Evolutionary conservation across 2,113 vertebrate species (phyloP), one percentile per base, ranked within the genome.

Genomic region (Cygnus atratus): DNA sequence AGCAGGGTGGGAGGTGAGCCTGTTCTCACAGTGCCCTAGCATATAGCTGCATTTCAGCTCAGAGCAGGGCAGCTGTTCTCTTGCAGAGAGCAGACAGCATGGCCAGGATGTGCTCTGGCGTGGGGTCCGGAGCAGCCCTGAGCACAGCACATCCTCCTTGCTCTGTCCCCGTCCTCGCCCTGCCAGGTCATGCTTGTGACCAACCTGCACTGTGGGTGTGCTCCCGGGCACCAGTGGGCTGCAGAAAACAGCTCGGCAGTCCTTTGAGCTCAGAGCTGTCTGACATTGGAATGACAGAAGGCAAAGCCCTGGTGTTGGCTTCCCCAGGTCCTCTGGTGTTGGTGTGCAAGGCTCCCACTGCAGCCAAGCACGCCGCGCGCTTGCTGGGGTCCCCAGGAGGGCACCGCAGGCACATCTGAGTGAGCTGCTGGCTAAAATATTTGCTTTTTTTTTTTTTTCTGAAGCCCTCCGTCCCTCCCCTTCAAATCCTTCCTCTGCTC

Each of bases 291-390:
- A 50, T 25, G 24, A 50, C 48, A 50, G 24, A 50, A 50, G 48
- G 48, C 22, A 5, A 50, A 24, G 48, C 50, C 24, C 24, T 52
- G 50, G 50, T 18, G 44, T 44, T 44, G 44, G 44, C 44, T 44
- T 44, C 44, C 44, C 16, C 44, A 17, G 18, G 44, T 44, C 44
- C 44, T 44, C 44, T 17, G 16, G 44, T 52, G 50, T 6, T 52
- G 24, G 50, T 2, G 0, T 62, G n/a, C 55, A 28, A 43, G 39
- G 54, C 17, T 54, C 14, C 22, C 4, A 5, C 31, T 0, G 3
- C 12, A 63, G 55, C 26, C 11, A 22, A 5, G 24, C 44, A 20
- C 19, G 9, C 54, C 6, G 48, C 9, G 22, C 50, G 13, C 50
- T 52, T 12, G 24, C 50, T 52, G 50, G 11, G 24, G 50, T 52